phyloP scores from a whole-genome alignment of 2,797 vertebrate species.

The Danio jaintianensis region DNA sequence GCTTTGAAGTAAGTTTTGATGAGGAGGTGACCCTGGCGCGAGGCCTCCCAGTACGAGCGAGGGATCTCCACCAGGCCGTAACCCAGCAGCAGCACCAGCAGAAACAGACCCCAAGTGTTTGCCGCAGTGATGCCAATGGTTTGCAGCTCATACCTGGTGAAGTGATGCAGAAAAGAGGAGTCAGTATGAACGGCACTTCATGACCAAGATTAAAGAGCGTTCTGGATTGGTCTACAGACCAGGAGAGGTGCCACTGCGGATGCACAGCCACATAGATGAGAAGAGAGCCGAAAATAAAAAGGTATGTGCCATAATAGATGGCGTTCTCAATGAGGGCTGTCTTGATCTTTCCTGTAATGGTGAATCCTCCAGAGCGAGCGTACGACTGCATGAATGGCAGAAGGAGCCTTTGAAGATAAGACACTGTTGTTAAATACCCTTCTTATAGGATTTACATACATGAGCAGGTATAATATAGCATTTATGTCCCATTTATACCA shows the following conservation, averaged over 20 bases:
- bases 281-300: conserved; percentile 96
- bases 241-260: conserved; percentile 87
- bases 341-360: conserved; percentile 95
- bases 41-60: conserved; percentile 94
- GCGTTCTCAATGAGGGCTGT: conserved; percentile 97
- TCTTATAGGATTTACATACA: not conserved
- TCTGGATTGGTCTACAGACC: conserved; percentile 78
- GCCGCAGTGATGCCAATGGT: conserved; percentile 97
- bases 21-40: conserved; percentile 88
- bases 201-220: not conserved
- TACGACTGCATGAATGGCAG: conserved; percentile 99
- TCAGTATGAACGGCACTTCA: not conserved
- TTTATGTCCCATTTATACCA: not conserved
- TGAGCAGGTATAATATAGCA: not conserved
- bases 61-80: conserved; percentile 97
- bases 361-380: conserved; percentile 95
- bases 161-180: conserved; percentile 4
- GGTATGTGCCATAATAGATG: conserved; percentile 96
- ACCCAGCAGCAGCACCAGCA: conserved; percentile 92
- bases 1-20: conserved; percentile 98
- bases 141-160: conserved; percentile 89
- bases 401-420: conserved; percentile 83
- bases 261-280: conserved; percentile 96
- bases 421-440: not conserved
- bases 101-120: conserved; percentile 97